A percentile compares a stretch with the other conserved stretches of the same genome.
Conservation (phyloP, 1,140 invertebrate genomes). For the Lasaia peninsularis region DNA sequence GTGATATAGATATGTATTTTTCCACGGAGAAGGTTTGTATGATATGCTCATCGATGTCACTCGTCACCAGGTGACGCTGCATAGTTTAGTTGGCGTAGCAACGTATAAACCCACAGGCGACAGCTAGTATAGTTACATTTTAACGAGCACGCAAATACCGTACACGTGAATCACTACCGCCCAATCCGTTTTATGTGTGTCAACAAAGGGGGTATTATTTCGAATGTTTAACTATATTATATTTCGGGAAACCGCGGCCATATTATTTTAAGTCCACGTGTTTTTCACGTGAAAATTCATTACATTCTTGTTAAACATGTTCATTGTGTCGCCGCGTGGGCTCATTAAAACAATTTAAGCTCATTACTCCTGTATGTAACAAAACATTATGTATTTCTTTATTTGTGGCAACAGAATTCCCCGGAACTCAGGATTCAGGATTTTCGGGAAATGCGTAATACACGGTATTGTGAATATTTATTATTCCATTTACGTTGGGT, state of each 20-base stretch:
- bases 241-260: not conserved
- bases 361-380: not conserved
- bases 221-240: not conserved
- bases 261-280: constrained; percentile 1
- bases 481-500: too few species aligned
- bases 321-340: not conserved
- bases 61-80: too few species aligned
- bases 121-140: not conserved
- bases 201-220: constrained; percentile 6
- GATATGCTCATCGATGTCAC: too few species aligned
- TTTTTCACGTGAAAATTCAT: not conserved
- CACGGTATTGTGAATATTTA: too few species aligned
- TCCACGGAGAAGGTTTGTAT: too few species aligned
- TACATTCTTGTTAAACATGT: not conserved
- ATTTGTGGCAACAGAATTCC: too few species aligned
- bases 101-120: too few species aligned
- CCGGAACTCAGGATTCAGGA: too few species aligned
- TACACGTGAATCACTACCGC: not conserved
- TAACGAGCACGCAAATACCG: not conserved
- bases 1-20: too few species aligned
- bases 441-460: too few species aligned
- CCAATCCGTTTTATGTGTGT: constrained; percentile 3
- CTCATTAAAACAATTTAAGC: not conserved
- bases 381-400: not conserved
- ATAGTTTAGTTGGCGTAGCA: too few species aligned